These are phyloP conservation scores for Hydrophis major DNA, from an alignment of 2,797 vertebrate species.

Conservation along the genomic window DNA sequence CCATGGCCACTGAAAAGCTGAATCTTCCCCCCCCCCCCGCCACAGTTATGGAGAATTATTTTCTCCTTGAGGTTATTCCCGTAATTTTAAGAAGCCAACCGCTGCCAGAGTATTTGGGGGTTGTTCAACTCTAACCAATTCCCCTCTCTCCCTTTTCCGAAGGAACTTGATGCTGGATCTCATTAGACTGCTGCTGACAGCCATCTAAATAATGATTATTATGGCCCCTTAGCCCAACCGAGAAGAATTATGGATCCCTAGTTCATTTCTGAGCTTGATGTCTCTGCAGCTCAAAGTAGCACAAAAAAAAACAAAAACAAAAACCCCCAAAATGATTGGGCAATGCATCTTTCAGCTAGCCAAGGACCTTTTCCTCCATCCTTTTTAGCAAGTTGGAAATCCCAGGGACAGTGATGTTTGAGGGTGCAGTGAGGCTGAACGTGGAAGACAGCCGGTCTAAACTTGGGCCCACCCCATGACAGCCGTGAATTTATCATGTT, in stretches of 20 bases:
- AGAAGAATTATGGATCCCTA: not conserved
- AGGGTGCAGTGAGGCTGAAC: no score
- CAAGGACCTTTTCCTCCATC: not conserved
- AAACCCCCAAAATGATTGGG: not conserved
- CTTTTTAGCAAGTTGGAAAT: not conserved
- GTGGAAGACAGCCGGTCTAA: not conserved
- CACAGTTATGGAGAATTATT: not conserved
- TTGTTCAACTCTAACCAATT: not conserved
- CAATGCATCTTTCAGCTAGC: not conserved
- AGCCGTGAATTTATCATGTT: not conserved
- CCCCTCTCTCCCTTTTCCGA: not conserved
- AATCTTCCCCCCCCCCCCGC: not conserved
- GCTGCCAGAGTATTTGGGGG: not conserved
- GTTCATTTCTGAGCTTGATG: not conserved
- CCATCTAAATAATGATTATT: not conserved
- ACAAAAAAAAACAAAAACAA: not conserved
- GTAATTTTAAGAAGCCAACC: not conserved
- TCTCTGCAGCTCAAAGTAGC: not conserved
- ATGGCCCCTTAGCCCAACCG: not conserved
- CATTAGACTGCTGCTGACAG: not conserved
- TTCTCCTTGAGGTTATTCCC: not conserved
- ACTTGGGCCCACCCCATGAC: not conserved
- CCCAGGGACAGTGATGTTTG: no score
- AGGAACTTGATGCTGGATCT: not conserved
- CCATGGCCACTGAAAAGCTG: not conserved